A percentile compares a stretch with the other conserved stretches of the same genome.
Conservation (phyloP, 2,113 vertebrate genomes). For the Pituophis catenifer region DNA sequence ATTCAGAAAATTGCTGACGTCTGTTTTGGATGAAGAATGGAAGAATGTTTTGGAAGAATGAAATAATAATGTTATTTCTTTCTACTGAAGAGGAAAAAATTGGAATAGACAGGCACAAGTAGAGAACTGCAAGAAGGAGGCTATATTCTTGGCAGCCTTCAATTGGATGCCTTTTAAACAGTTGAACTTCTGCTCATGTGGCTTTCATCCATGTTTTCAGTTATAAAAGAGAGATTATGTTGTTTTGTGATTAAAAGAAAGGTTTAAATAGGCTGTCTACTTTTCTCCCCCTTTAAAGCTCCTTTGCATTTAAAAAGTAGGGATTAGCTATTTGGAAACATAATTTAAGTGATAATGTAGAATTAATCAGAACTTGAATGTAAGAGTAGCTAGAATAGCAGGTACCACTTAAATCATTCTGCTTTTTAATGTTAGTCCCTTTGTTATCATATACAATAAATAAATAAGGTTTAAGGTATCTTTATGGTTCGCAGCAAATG, state of each 20-base stretch:
- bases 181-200: background rate
- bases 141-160: background rate
- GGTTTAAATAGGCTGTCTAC: background rate
- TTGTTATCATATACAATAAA: background rate
- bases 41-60: background rate
- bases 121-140: background rate
- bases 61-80: background rate
- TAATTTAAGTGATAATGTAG: background rate
- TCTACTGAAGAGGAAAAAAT: background rate
- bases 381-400: background rate
- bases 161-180: background rate
- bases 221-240: background rate
- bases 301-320: background rate
- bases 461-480: background rate
- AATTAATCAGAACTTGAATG: background rate
- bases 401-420: background rate
- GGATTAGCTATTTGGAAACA: background rate
- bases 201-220: background rate
- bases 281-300: background rate
- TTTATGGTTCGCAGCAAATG: background rate
- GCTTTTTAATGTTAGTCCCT: background rate
- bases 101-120: background rate
- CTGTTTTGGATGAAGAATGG: background rate
- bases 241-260: background rate
- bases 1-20: background rate